A percentile compares a stretch with the other conserved stretches of the same genome.
Conservation (phyloP, 2,113 vertebrate species). For the Dicrurus megarhynchus region DNA sequence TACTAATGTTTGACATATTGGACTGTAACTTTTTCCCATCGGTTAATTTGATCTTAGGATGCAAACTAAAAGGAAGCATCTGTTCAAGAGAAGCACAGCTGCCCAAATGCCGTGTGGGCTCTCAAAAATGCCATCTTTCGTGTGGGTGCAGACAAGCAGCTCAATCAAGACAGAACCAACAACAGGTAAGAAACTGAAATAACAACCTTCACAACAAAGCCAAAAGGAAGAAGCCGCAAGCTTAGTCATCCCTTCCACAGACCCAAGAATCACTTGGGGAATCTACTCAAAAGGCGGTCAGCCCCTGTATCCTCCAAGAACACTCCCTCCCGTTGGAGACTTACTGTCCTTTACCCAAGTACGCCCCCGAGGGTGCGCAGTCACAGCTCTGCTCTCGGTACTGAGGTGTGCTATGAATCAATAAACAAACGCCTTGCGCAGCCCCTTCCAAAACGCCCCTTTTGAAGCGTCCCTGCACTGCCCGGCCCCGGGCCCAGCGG, state of each 20-base stretch:
- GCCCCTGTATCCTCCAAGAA: neutral
- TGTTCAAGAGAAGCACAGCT: neutral
- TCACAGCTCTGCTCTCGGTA: neutral
- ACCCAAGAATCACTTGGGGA: neutral
- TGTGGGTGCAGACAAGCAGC: neutral
- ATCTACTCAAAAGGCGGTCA: neutral
- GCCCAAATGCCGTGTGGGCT: neutral
- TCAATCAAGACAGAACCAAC: neutral
- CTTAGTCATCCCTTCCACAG: neutral
- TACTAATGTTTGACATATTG: neutral
- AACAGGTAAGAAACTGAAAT: neutral
- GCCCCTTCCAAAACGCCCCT: too few species aligned
- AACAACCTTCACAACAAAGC: neutral
- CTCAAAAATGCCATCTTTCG: neutral
- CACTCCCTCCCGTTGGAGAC: neutral
- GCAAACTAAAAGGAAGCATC: neutral
- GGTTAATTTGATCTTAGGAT: neutral
- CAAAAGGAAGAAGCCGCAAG: neutral
- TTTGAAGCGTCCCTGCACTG: neutral
- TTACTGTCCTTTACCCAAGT: neutral
- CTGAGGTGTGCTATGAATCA: fast-evolving
- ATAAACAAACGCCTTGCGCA: too few species aligned
- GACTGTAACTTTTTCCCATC: neutral
- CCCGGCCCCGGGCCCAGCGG: neutral
- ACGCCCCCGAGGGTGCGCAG: neutral